Percentiles rank a stretch among this genome's conserved stretches.
phyloP scores from a whole-genome alignment of 30 jellyfish, hydroid and myxozoan genomes.

The Hydractinia symbiolongicarpus region DNA sequence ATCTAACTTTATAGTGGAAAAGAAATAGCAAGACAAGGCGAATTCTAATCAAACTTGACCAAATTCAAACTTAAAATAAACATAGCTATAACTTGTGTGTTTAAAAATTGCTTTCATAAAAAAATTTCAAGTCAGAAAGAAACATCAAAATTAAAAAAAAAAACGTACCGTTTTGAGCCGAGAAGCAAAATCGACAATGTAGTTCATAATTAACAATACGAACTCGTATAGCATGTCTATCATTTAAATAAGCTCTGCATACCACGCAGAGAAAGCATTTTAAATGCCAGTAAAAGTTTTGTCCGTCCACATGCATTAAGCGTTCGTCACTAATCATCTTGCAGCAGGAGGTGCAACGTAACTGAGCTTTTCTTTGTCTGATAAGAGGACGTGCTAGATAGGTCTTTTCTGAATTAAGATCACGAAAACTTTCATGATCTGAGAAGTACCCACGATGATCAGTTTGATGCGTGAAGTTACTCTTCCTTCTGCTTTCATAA shows the following conservation, averaged over 20 bases:
- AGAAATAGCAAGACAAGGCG: no score
- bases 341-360: slow-evolving; percentile 28
- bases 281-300: slow-evolving; percentile 27
- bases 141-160: not conserved
- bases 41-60: no score
- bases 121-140: not conserved
- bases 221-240: slow-evolving; percentile 35
- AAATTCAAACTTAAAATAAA: not conserved
- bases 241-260: slow-evolving; percentile 34
- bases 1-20: no score
- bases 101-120: not conserved
- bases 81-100: not conserved
- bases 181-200: slow-evolving; percentile 43
- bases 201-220: slow-evolving; percentile 25
- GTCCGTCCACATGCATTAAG: slow-evolving; percentile 20
- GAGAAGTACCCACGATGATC: slow-evolving; percentile 31
- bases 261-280: slow-evolving; percentile 34
- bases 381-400: slow-evolving; percentile 29
- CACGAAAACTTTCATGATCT: slow-evolving; percentile 30
- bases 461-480: not conserved
- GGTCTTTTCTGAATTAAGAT: not conserved
- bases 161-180: slow-evolving; percentile 33
- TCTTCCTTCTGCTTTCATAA: slow-evolving; percentile 15
- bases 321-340: slow-evolving; percentile 27
- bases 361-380: not conserved